A percentile compares a stretch with the other conserved stretches of the same genome.
phyloP scores from a whole-genome alignment of 2,113 vertebrate genomes.

The Melanerpes formicivorus region DNA sequence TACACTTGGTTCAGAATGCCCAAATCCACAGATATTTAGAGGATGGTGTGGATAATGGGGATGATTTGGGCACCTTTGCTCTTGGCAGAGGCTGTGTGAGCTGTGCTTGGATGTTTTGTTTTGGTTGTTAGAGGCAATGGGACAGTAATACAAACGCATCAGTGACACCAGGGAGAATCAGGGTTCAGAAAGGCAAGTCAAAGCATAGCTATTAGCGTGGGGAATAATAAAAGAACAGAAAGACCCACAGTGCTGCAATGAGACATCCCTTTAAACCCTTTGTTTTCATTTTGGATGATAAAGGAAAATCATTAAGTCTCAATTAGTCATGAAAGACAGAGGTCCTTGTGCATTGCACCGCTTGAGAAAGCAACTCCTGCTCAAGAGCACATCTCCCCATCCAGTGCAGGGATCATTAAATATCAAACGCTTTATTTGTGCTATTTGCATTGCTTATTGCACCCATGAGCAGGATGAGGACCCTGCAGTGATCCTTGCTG shows the following conservation, averaged over 20 bases:
- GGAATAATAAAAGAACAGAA: constrained; percentile 14
- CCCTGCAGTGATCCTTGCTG: rapidly evolving
- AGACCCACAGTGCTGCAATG: background rate
- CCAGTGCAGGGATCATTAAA: background rate
- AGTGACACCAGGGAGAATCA: background rate
- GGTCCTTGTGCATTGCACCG: background rate
- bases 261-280: constrained; percentile 38
- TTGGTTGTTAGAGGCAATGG: background rate
- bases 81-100: background rate
- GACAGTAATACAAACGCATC: background rate
- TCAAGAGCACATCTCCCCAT: background rate
- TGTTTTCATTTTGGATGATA: constrained; percentile 32
- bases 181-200: background rate
- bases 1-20: background rate
- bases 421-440: constrained; percentile 8
- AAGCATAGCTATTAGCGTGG: background rate
- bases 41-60: background rate
- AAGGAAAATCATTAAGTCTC: constrained; percentile 37
- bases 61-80: background rate
- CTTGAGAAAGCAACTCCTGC: background rate
- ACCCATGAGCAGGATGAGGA: background rate
- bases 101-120: background rate
- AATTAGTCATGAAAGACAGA: constrained; percentile 10
- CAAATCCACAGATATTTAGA: background rate
- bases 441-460: background rate